Percentiles rank a stretch among this genome's conserved stretches.
These are phyloP conservation scores for Nasonovia ribisnigri DNA, from an alignment of 2,888 invertebrate genomes.

Conservation along the genomic window DNA sequence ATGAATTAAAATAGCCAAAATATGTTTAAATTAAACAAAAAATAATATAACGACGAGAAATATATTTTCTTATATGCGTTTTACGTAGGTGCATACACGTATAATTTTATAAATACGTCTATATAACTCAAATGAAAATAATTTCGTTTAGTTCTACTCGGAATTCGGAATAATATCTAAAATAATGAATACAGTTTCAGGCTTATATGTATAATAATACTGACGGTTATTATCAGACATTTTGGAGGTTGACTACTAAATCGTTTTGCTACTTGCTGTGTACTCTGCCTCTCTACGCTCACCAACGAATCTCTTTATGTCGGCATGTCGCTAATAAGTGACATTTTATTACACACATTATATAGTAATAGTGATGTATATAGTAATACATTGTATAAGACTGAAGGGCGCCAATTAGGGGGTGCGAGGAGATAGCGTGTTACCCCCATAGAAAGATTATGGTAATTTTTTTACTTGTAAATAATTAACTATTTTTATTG, in stretches of 20 bases:
- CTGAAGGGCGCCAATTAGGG: too few relatives aligned
- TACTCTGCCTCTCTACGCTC: too few relatives aligned
- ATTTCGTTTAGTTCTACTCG: not conserved
- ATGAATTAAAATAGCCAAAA: not conserved
- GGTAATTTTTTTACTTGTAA: too few relatives aligned
- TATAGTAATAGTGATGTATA: not conserved
- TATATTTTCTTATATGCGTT: not conserved
- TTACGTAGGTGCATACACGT: not conserved
- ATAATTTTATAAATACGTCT: not conserved
- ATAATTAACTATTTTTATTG: too few relatives aligned
- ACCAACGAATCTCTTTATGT: not conserved
- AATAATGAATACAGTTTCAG: not conserved
- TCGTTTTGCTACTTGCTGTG: not conserved
- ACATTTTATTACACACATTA: not conserved
- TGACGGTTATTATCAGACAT: not conserved
- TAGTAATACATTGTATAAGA: not conserved
- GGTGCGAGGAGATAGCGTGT: too few relatives aligned
- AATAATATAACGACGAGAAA: not conserved
- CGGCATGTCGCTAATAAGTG: not conserved
- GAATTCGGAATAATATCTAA: not conserved
- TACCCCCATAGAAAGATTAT: too few relatives aligned
- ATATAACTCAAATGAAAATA: not conserved
- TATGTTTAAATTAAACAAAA: constrained; percentile 33
- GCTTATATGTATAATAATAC: not conserved
- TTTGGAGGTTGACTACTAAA: not conserved